These are phyloP conservation scores for Pseudomyrmex dendroicus DNA, from an alignment of 1,140 invertebrate species.

Conservation along the genomic window DNA sequence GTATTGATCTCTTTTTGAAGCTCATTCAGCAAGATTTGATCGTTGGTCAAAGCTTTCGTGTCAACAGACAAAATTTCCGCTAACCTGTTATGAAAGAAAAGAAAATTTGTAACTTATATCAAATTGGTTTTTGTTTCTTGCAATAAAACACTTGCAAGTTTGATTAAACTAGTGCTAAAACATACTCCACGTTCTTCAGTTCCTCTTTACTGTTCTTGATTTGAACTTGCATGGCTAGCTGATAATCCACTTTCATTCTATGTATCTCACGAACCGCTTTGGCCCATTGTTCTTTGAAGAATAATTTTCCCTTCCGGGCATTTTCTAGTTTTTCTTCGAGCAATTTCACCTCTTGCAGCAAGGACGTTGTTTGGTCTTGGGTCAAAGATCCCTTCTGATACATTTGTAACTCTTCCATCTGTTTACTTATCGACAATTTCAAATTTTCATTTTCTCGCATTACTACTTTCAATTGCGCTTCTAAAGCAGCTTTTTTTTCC, in stretches of 20 bases:
- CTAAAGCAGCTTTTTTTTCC: constrained; percentile 76
- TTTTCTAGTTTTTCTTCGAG: constrained; percentile 86
- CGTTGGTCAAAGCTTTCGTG: constrained; percentile 76
- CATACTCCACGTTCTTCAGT: constrained; percentile 80
- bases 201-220: constrained; percentile 84
- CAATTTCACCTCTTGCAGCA: constrained; percentile 84
- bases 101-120: constrained; percentile 31
- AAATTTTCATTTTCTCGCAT: constrained; percentile 82
- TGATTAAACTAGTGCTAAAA: not conserved
- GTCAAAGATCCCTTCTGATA: constrained; percentile 82
- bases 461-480: constrained; percentile 78
- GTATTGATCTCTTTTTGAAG: constrained; percentile 80
- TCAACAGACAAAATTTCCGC: constrained; percentile 79
- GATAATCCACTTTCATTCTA: constrained; percentile 82
- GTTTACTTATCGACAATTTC: constrained; percentile 78
- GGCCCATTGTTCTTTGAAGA: constrained; percentile 88
- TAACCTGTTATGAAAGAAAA: constrained; percentile 72
- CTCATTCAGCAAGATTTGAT: constrained; percentile 77
- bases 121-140: not conserved
- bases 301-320: constrained; percentile 85
- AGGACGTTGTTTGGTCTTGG: constrained; percentile 82
- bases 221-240: constrained; percentile 82
- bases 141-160: too few species aligned
- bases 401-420: constrained; percentile 78
- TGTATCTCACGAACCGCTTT: constrained; percentile 86